Percentiles rank a stretch among this genome's conserved stretches.
These are phyloP conservation scores for Drosophila equinoxialis DNA, from an alignment of 1,140 invertebrate genomes.

Conservation along the genomic window DNA sequence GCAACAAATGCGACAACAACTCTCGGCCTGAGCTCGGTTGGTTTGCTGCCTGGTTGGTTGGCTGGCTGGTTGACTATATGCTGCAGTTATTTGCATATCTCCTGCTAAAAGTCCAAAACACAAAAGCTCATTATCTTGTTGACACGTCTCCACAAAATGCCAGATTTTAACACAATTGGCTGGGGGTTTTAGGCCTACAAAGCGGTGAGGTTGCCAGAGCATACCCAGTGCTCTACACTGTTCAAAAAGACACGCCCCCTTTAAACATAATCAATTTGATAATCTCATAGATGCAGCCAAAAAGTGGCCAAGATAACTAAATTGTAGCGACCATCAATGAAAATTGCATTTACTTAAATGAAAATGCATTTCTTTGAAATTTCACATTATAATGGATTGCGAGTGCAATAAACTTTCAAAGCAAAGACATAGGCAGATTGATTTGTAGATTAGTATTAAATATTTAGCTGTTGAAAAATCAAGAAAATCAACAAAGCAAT, in stretches of 20 bases:
- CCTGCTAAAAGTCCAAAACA: slow-evolving; percentile 51
- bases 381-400: neutral
- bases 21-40: neutral
- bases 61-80: neutral
- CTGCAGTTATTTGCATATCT: slow-evolving; percentile 60
- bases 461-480: too few species aligned
- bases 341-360: neutral
- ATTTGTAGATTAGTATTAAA: too few species aligned
- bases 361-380: neutral
- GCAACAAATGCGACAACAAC: slow-evolving; percentile 23
- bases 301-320: neutral
- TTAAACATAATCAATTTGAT: slow-evolving; percentile 7
- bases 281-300: neutral
- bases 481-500: too few species aligned
- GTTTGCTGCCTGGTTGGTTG: neutral
- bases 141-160: slow-evolving; percentile 62
- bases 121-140: slow-evolving; percentile 77
- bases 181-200: slow-evolving; percentile 19
- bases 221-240: neutral
- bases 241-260: neutral
- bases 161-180: slow-evolving; percentile 38
- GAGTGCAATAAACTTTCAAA: too few species aligned
- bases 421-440: too few species aligned
- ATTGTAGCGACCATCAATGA: neutral
- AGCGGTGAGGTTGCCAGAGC: neutral